phyloP scores from a whole-genome alignment of 2,113 vertebrate genomes.

The Nannospalax galili region DNA sequence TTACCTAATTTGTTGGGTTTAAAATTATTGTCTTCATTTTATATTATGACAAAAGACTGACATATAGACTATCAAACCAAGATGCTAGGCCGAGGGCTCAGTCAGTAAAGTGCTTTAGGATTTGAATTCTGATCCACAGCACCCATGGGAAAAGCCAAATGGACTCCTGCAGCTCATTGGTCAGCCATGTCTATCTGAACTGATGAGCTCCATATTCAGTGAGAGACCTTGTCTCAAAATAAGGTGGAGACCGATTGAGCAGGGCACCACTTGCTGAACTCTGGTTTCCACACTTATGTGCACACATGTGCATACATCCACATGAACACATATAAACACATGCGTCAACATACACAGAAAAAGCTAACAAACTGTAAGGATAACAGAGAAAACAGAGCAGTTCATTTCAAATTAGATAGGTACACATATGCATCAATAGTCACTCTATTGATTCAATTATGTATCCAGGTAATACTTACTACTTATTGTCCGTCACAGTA shows the following conservation, averaged over 20 bases:
- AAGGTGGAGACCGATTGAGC: background rate
- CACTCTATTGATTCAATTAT: background rate
- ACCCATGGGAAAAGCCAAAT: background rate
- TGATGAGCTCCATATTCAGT: background rate
- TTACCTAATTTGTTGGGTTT: background rate
- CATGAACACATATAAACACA: background rate
- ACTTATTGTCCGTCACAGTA: background rate
- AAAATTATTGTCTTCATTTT: background rate
- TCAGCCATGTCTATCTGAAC: background rate
- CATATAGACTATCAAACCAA: background rate
- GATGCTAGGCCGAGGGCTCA: too few relatives aligned
- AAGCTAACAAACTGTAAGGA: background rate
- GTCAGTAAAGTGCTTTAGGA: too few relatives aligned
- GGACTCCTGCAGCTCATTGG: background rate
- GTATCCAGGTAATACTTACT: background rate
- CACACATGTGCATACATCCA: background rate
- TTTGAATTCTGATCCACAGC: background rate
- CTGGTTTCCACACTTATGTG: too few relatives aligned
- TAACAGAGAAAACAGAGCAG: background rate
- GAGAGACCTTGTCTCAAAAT: background rate
- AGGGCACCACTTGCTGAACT: background rate
- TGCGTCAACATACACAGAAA: background rate
- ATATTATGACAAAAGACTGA: background rate
- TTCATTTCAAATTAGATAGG: background rate
- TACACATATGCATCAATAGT: background rate